Evolutionary conservation across 2,113 vertebrate genomes (phyloP).

Genomic region (Hyperoodon ampullatus): DNA sequence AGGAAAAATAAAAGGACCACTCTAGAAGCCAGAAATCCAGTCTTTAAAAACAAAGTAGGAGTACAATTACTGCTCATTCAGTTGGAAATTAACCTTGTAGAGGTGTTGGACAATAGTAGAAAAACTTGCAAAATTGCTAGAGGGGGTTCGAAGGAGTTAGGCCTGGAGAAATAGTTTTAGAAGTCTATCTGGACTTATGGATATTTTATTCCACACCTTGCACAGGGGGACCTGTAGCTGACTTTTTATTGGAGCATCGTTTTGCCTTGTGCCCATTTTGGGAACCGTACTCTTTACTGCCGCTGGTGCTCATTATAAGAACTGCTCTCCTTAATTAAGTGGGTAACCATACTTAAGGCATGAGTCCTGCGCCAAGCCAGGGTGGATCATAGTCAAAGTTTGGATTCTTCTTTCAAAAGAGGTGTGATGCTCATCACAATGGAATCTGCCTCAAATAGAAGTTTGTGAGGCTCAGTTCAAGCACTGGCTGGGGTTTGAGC

Average conservation of each 20-base stretch:
- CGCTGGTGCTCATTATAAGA: background rate
- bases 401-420: background rate
- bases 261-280: background rate
- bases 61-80: background rate
- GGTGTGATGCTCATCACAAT: background rate
- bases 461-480: slow-evolving; percentile 56
- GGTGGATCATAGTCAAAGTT: background rate
- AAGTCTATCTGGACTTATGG: background rate
- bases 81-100: background rate
- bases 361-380: background rate
- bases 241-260: background rate
- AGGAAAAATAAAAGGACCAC: background rate
- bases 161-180: background rate
- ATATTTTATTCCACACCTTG: background rate
- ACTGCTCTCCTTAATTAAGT: background rate
- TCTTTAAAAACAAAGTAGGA: background rate
- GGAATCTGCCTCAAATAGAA: background rate
- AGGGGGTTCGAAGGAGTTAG: background rate
- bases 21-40: background rate
- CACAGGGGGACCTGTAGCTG: background rate
- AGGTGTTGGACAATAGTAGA: background rate
- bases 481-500: slow-evolving; percentile 39
- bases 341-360: background rate
- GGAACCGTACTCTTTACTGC: background rate
- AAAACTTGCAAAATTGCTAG: background rate